Conservation (phyloP, 2,888 invertebrate genomes). For the Heliconius erato region DNA sequence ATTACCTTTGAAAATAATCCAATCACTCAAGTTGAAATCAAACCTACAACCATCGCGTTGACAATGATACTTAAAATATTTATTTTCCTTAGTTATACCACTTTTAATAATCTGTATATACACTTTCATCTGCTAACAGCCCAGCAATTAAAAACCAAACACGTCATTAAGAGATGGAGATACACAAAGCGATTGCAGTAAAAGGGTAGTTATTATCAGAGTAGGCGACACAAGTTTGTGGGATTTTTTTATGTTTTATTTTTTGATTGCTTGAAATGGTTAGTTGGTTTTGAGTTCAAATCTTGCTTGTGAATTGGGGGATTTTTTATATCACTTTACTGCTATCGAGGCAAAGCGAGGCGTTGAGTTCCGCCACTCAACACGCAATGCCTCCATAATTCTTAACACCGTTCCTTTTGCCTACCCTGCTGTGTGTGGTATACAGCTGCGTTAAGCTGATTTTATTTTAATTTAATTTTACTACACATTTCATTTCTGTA, state of each 20-base stretch:
- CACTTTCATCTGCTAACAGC: conserved; percentile 6
- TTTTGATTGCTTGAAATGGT: background rate
- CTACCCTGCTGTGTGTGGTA: no score
- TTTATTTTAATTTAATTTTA: no score
- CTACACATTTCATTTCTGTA: no score
- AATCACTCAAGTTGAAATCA: background rate
- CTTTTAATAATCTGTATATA: background rate
- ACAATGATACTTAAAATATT: background rate
- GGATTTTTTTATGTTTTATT: no score
- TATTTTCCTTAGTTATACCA: background rate
- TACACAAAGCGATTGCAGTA: conserved; percentile 24
- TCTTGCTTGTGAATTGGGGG: no score
- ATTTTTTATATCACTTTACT: no score
- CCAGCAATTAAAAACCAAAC: conserved; percentile 28
- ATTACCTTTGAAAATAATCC: background rate
- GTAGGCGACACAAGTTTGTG: background rate
- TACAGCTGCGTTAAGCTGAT: no score
- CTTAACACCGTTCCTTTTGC: no score
- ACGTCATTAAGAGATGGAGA: conserved; percentile 28
- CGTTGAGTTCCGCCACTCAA: no score
- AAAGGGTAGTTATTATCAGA: conserved; percentile 17
- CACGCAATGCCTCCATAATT: no score
- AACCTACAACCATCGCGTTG: background rate
- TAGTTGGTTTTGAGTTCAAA: background rate
- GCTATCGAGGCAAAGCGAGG: no score